Base-by-base conservation (phyloP, 2,113 vertebrate species). In the Hoplias malabaricus region DNA sequence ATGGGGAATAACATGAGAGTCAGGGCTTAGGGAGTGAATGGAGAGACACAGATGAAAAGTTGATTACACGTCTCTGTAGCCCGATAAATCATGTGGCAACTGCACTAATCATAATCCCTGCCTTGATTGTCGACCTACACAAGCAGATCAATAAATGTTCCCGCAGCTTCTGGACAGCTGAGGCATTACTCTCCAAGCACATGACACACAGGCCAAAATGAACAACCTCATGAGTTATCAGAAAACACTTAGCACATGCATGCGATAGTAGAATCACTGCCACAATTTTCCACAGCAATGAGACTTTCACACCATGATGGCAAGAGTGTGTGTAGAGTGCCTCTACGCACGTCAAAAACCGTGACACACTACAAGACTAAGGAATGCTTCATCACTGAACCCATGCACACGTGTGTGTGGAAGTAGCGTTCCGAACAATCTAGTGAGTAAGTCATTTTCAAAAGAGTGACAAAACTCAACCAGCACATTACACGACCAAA, bases 241-340 rank as follows among this genome's bases (percentile, higher is more conserved):
- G 53, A 72, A 53, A 73, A 34, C 81, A 85, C 78, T 85, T 86
- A 34, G 69, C 88, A 81, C 72, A 25, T 12, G 1, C 11, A 31
- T 54, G 84, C 76, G 69, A 87, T 12, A 76, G 73, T 72, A 80
- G 29, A 23, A 53, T n/a, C 19, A 0, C 68, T 10, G 2, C 42
- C 33, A n/a, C 14, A 42, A 76, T 36, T 59, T 14, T 62, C 57
- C 43, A 42, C 1, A 1, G 62, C 59, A 3, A 12, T 56, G 79
- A 42, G 33, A 14, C 73, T 88, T 88, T 86, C 72, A 69, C 65
- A 82, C 33, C 5, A 46, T 33, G n/a, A 70, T 87, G 89, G 29
- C 79, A 77, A 57, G 80, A 79, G 80, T 21, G 33, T 79, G 80
- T 80, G 81, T 67, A 82, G 89, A 88, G 89, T 88, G 36, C 86